phyloP scores from a whole-genome alignment of 2,797 vertebrate species.

The Cyprinella venusta region DNA sequence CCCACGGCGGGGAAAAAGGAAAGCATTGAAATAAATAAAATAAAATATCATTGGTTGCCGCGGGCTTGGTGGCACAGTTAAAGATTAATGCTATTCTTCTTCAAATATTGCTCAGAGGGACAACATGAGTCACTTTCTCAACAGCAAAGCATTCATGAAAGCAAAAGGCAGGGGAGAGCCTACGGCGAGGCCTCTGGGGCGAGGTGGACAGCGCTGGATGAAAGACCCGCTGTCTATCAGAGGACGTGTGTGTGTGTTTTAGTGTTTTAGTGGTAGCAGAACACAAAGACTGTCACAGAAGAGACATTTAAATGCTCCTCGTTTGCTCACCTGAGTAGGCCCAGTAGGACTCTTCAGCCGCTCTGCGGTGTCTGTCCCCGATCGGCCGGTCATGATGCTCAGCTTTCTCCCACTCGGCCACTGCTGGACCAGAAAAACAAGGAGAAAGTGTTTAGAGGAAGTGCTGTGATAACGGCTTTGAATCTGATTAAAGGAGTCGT shows the following conservation, averaged over 20 bases:
- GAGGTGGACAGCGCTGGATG: conserved; percentile 44
- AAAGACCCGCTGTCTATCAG: conserved; percentile 34
- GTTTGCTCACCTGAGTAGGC: conserved; percentile 87
- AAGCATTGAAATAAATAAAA: conserved; percentile 79
- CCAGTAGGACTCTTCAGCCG: conserved; percentile 90
- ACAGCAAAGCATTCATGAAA: conserved; percentile 68
- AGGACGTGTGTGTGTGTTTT: not conserved
- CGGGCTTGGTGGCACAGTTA: conserved; percentile 68
- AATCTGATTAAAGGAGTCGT: not conserved
- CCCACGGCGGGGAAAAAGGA: conserved; percentile 57
- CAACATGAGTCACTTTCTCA: conserved; percentile 68
- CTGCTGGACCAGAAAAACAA: conserved; percentile 71
- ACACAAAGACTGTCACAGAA: conserved; percentile 7
- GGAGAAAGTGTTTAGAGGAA: conserved; percentile 54
- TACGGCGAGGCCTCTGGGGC: conserved; percentile 54
- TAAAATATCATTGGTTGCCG: conserved; percentile 74
- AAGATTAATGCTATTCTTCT: conserved; percentile 75
- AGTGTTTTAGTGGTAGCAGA: conserved; percentile 12
- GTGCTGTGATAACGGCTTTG: not conserved
- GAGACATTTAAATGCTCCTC: not conserved
- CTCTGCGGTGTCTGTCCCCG: conserved; percentile 82
- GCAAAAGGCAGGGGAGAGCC: conserved; percentile 66
- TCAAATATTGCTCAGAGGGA: conserved; percentile 72
- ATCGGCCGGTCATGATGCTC: conserved; percentile 75
- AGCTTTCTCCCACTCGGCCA: conserved; percentile 85